A percentile compares a stretch with the other conserved stretches of the same genome.
Evolutionary conservation across 2,113 vertebrate genomes (phyloP).

Genomic region (Seriola rivoliana): DNA sequence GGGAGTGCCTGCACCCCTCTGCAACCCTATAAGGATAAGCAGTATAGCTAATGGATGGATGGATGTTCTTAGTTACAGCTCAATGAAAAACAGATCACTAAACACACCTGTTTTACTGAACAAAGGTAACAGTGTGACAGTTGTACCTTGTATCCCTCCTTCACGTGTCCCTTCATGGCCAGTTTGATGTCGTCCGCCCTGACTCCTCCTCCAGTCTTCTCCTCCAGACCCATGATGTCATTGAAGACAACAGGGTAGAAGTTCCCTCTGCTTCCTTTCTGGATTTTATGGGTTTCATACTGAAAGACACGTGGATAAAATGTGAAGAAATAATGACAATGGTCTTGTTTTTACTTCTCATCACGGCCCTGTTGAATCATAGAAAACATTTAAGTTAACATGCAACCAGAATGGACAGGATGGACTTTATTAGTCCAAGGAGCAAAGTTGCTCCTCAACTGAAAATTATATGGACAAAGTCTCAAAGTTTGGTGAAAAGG

Average conservation of each 20-base stretch:
- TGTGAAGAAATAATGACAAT: neutral
- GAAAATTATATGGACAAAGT: too few relatives aligned
- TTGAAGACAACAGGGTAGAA: constrained; percentile 41
- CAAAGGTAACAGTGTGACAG: neutral
- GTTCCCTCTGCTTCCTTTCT: neutral
- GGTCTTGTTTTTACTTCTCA: too few relatives aligned
- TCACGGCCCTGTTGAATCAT: too few relatives aligned
- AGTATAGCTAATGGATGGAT: too few relatives aligned
- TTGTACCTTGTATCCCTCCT: constrained; percentile 50
- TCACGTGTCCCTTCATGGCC: constrained; percentile 51
- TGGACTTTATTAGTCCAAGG: too few relatives aligned
- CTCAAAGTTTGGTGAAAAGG: too few relatives aligned
- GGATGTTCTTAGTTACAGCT: neutral
- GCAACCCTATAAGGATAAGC: too few relatives aligned
- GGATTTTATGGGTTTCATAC: constrained; percentile 46
- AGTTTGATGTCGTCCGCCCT: constrained; percentile 36
- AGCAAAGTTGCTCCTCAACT: too few relatives aligned
- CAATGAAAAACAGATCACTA: neutral
- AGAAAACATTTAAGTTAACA: too few relatives aligned
- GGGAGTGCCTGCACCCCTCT: too few relatives aligned
- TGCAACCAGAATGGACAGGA: too few relatives aligned
- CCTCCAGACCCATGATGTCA: constrained; percentile 64
- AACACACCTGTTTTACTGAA: neutral
- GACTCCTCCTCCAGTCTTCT: neutral
- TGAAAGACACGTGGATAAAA: constrained; percentile 3